A percentile compares a stretch with the other conserved stretches of the same genome.
These are phyloP conservation scores for Anoura caudifer DNA, from an alignment of 2,113 vertebrate species.

Conservation along the genomic window DNA sequence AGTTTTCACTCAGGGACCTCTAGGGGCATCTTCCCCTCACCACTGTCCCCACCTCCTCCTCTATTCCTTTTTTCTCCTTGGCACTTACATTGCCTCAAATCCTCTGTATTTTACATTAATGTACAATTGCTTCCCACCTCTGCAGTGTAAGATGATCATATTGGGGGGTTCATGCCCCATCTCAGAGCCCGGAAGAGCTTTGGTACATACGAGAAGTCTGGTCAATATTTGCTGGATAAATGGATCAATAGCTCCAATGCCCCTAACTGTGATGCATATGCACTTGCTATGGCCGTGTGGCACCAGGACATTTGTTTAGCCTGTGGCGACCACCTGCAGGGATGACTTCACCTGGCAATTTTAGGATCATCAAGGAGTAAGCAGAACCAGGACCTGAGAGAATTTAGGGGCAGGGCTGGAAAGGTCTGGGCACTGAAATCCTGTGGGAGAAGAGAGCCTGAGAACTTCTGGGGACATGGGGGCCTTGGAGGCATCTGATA, in stretches of 20 bases:
- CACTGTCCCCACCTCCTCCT: fast-evolving
- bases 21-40: fast-evolving
- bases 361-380: fast-evolving
- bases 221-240: background rate
- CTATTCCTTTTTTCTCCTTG: fast-evolving
- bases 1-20: fast-evolving
- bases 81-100: fast-evolving
- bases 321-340: fast-evolving
- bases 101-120: fast-evolving
- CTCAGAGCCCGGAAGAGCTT: background rate
- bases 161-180: background rate
- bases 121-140: fast-evolving
- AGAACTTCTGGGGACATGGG: fast-evolving
- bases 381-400: too few relatives aligned
- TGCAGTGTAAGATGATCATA: fast-evolving
- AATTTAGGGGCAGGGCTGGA: fast-evolving
- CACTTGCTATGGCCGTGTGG: fast-evolving
- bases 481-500: fast-evolving
- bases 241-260: fast-evolving
- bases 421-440: too few relatives aligned
- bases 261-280: fast-evolving
- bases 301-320: fast-evolving
- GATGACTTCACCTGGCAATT: fast-evolving
- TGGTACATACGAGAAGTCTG: background rate
- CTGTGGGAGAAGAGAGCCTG: fast-evolving